phyloP scores from a whole-genome alignment of 2,888 invertebrate species.

The Cylloceria caligata region DNA sequence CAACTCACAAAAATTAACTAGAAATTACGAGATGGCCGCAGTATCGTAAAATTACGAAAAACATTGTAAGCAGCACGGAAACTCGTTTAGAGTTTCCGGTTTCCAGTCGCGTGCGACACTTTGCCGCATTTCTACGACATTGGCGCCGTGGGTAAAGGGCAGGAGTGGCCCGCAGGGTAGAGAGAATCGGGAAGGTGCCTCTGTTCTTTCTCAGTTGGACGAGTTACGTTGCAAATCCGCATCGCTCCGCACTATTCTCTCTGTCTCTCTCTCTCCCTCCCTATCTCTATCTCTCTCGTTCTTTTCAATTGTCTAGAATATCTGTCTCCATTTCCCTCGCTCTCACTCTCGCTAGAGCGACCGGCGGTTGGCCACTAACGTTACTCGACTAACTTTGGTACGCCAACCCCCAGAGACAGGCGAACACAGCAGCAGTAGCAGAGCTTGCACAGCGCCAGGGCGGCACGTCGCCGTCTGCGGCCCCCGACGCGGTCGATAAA shows the following conservation, averaged over 20 bases:
- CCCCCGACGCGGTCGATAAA: constrained; percentile 75
- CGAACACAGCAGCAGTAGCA: constrained; percentile 40
- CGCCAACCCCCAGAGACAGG: constrained; percentile 42
- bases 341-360: constrained; percentile 44
- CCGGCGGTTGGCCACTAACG: constrained; percentile 10
- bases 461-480: constrained; percentile 69
- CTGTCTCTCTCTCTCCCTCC: not conserved
- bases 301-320: constrained; percentile 20
- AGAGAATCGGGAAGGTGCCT: constrained; percentile 17
- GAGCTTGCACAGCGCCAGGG: constrained; percentile 46
- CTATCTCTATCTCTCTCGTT: not conserved
- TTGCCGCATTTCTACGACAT: constrained; percentile 35
- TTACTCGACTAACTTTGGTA: constrained; percentile 45
- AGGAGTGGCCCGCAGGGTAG: not conserved
- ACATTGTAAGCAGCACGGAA: not conserved
- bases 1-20: not conserved
- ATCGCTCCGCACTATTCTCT: constrained; percentile 10
- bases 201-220: constrained; percentile 24
- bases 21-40: not conserved
- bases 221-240: constrained; percentile 40
- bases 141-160: constrained; percentile 3
- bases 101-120: constrained; percentile 6
- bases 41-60: not conserved
- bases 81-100: constrained; percentile 2
- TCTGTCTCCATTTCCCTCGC: constrained; percentile 37